phyloP scores from a whole-genome alignment of 2,113 vertebrate genomes.

The Aix galericulata region DNA sequence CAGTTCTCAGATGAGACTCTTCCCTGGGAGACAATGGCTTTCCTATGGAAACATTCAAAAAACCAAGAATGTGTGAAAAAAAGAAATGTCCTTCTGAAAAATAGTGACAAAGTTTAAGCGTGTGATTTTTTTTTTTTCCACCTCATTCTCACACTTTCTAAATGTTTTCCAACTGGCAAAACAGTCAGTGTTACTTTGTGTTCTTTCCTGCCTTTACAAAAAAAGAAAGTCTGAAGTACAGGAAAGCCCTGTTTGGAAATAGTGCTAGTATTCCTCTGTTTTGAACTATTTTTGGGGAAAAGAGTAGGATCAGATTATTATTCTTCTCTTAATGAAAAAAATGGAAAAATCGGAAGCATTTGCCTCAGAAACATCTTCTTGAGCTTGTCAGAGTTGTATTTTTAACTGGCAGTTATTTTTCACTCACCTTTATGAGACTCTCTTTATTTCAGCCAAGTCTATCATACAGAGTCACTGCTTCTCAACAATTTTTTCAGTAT shows the following conservation, averaged over 20 bases:
- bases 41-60: neutral
- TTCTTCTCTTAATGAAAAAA: neutral
- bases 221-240: neutral
- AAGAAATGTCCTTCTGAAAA: neutral
- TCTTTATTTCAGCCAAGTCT: neutral
- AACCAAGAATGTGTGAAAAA: neutral
- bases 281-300: neutral
- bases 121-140: neutral
- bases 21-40: neutral
- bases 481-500: neutral
- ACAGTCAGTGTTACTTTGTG: constrained; percentile 2
- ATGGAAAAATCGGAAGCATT: neutral
- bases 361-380: neutral
- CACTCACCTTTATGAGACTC: neutral
- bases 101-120: constrained; percentile 20
- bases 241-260: constrained; percentile 19
- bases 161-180: constrained; percentile 46
- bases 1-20: neutral
- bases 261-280: neutral
- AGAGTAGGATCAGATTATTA: neutral
- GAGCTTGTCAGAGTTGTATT: neutral
- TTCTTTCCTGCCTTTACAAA: constrained; percentile 15
- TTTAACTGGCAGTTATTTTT: neutral
- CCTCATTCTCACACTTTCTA: constrained; percentile 32
- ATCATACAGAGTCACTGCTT: neutral